Base-by-base conservation (phyloP, 1,140 invertebrate species). In the Diachasmimorpha longicaudata region DNA sequence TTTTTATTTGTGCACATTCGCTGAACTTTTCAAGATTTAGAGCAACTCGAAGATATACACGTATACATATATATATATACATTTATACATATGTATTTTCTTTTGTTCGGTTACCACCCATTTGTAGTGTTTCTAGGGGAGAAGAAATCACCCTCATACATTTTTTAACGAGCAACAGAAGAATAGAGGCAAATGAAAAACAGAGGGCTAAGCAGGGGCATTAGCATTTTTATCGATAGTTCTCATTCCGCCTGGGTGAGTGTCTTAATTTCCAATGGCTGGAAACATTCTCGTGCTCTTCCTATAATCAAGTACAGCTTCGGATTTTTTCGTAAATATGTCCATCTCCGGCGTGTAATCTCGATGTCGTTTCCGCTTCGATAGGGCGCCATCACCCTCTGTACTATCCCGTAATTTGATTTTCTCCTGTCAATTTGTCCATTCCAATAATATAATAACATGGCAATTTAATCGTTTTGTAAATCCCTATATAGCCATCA, bases 401-500 rank as follows among this genome's bases (percentile, higher is more conserved):
- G 39, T 68, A 37, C 36, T 68, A 63, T 68, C 14, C 36, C 11
- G 39, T 68, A 68, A 68, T 76, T 68, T 48, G 74, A 71, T 76
- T 76, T 71, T 21, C 37, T 63, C 55, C 74, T 70, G 52, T 42
- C 74, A 76, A 68, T 55, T 42, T 52, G 58, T 76, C 74, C 55
- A 71, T 71, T 76, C 74, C 55, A 71, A 76, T 76, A 76, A 76
- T 39, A 76, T 76, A 76, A 76, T 76, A 76, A 76, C 63, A 66
- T 71, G 69, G 74, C 63, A 63, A 76, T 76, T 71, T 42, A 36
- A 37, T 76, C 68, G 36, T 71, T 44, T 71, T 66, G 36, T 11
- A 63, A 36, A 21, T 63, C 48, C 25, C 69, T n/a, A 19, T 52
- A 71, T 71, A 25, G 48, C 44, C 52, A 76, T 71, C 55, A 76